Base-by-base conservation (phyloP, 2,113 vertebrate species). In the Phalacrocorax brasilianus region DNA sequence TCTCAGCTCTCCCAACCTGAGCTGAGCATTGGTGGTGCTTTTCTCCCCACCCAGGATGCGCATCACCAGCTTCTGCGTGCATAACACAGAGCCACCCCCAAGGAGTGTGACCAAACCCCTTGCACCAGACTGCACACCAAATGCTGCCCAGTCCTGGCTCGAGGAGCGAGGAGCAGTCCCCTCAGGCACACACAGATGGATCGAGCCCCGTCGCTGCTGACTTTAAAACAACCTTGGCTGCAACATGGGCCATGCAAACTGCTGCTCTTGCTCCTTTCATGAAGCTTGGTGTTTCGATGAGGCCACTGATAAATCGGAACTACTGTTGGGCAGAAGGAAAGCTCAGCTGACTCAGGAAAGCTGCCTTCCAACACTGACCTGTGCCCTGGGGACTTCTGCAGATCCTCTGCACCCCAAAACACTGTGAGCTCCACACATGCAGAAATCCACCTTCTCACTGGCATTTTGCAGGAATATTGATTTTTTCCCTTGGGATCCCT, bases 211-310 rank as follows among this genome's bases (percentile, higher is more conserved):
- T 38, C 9, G 1, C 4, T 55, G 55, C 23, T 1, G 4, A 50
- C 42, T 59, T 52, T 19, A 30, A 56, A 74, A 56, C 50, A 81
- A 56, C 49, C 26, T 12, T 33, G 42, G 40, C 14, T 67, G 35
- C 55, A 26, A 19, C 32, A 58, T 1, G 5, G 75, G 30, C n/a
- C 23, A 8, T 3, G 6, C 2, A 4, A 59, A 68, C 61, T 1
- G 4, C 45, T 4, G 2, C 38, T 61, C 47, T 62, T 7, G 20
- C n/a, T 55, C n/a, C 50, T 56, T n/a, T 35, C 56, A 68, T 2
- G 3, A 44, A 49, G 22, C 32, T 24, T 10, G 16, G 53, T 1
- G 2, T 56, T 47, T 87, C 4, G 2, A 12, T 2, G 4, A 1
- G 6, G 28, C 58, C 19, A 11, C 44, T n/a, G 28, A 63, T 30